Base-by-base conservation (phyloP, 2,797 vertebrate species). In the Mionectes olivaceus region DNA sequence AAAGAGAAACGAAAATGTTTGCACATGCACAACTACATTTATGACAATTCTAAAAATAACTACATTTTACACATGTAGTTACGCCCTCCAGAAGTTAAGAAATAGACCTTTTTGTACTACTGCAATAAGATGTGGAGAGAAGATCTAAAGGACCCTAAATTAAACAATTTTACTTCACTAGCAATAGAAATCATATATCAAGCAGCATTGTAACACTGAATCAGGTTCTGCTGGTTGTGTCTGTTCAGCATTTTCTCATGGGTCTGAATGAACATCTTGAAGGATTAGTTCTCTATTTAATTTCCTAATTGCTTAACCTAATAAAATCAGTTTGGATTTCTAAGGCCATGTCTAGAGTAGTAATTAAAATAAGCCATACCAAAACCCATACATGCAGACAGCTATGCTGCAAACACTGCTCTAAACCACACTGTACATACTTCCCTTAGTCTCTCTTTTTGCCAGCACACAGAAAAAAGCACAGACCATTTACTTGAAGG, bases 1-100 rank as follows among this genome's bases (percentile, higher is more conserved):
- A 97, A 98, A 98, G 97, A 97, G 97, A 96, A 98, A 96, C 93
- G 87, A 49, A 90, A 93, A 92, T 7, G 19, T 95, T 94, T 95
- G 63, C 46, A 93, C 25, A 27, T 15, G 73, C 25, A 88, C 49
- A 90, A 44, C 16, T 46, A 33, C 10, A 33, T 3, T 87, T 46
- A 37, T 33, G 44, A 49, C 49, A 92, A 65, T 74, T 19, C 25
- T 8, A 27, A 69, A 83, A 75, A 41, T 4, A 82, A 85, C 71
- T 32, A 64, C 4, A 37, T 75, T 88, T 80, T 46, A 82, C n/a
- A 84, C 18, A 59, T 1, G 3, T 37, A 86, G 47, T 57, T 87
- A 59, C 3, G 0, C 3, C 28, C 11, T 5, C 4, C 1, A 6
- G 0, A 80, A 86, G n/a, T 63, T 43, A 82, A 68, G 57, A 83